These are phyloP conservation scores for Xestia xanthographa DNA, from an alignment of 2,888 invertebrate genomes.

Conservation along the genomic window DNA sequence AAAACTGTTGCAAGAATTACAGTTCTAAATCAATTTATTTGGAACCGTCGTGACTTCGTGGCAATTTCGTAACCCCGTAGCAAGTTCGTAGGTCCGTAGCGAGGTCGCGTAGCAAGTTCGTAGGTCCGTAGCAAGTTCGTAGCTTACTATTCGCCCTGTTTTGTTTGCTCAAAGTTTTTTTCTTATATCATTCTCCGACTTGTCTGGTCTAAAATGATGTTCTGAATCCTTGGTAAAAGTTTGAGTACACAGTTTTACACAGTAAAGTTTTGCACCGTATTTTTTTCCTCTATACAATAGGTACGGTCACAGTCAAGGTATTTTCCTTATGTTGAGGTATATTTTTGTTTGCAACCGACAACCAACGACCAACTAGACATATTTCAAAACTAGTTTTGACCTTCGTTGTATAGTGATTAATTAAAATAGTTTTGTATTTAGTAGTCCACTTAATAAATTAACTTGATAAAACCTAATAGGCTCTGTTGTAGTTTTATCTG, in stretches of 20 bases:
- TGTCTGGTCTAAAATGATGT: not conserved
- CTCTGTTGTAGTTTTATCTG: not conserved
- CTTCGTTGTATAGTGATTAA: not conserved
- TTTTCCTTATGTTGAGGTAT: not conserved
- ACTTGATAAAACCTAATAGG: not conserved
- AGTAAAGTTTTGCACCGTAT: too few relatives aligned
- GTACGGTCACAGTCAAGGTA: not conserved
- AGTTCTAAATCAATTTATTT: slow-evolving; percentile 50
- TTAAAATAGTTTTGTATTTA: not conserved
- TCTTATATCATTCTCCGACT: slow-evolving; percentile 1
- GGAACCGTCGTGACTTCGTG: slow-evolving; percentile 9
- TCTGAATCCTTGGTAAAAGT: not conserved
- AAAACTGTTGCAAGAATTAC: slow-evolving; percentile 33
- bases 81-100: slow-evolving; percentile 8
- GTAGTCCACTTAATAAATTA: not conserved
- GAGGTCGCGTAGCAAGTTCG: slow-evolving; percentile 18
- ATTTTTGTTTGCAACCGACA: not conserved
- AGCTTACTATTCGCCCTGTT: not conserved
- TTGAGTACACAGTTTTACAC: too few relatives aligned
- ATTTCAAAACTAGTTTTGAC: not conserved
- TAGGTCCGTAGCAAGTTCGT: slow-evolving; percentile 16
- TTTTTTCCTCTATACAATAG: not conserved
- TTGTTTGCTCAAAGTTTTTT: not conserved
- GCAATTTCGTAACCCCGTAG: slow-evolving; percentile 18
- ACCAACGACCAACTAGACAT: not conserved